Conservation (phyloP, 1,140 invertebrate species). For the Anadara kagoshimensis region DNA sequence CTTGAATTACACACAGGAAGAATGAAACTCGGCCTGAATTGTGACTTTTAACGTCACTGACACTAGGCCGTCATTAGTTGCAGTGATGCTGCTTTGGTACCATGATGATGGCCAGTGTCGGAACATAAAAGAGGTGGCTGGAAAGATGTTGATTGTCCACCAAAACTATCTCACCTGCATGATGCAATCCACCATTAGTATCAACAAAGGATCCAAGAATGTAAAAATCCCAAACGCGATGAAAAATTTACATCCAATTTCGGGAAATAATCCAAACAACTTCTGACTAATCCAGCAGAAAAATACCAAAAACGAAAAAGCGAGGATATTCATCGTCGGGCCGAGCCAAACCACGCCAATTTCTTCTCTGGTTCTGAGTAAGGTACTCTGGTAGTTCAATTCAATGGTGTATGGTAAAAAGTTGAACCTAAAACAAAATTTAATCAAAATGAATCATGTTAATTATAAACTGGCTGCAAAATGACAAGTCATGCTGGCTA, state of each 20-base stretch:
- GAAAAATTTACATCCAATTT: conserved; percentile 68
- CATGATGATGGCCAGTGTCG: no score
- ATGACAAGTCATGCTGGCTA: no score
- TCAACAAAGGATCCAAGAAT: conserved; percentile 64
- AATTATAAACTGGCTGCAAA: no score
- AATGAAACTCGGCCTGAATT: no score
- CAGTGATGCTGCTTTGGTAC: no score
- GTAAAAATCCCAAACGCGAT: conserved; percentile 64
- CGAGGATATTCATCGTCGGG: conserved; percentile 59
- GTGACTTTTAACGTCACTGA: no score
- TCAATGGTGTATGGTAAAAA: conserved; percentile 69
- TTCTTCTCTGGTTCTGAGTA: conserved; percentile 63
- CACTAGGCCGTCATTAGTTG: no score
- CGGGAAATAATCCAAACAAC: conserved; percentile 61
- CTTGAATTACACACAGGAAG: no score
- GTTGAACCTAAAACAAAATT: conserved; percentile 58
- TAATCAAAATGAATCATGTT: no score
- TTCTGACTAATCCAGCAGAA: conserved; percentile 58
- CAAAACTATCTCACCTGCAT: conserved; percentile 45
- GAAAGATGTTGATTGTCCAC: no score
- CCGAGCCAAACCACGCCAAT: conserved; percentile 66
- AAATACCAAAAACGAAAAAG: conserved; percentile 60
- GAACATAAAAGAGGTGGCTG: no score
- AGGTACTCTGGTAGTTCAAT: conserved; percentile 68
- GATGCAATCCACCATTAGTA: conserved; percentile 61